Percentiles rank a stretch among this genome's conserved stretches.
Conservation (phyloP, 2,888 invertebrate species). For the Caenorhabditis auriculariae region DNA sequence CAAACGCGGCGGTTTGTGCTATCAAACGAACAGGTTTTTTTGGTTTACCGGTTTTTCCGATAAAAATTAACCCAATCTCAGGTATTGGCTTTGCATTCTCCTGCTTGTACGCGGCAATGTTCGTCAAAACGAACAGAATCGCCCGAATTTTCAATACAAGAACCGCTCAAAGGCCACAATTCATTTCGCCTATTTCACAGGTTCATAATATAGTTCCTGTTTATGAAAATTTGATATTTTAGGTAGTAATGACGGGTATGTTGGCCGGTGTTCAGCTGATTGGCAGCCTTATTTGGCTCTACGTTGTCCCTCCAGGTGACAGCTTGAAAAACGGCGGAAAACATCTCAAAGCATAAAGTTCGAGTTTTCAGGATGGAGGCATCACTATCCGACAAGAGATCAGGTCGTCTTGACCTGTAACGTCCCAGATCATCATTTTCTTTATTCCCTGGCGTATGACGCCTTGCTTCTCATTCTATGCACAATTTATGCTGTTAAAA, state of each 20-base stretch:
- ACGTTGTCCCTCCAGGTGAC: conserved; percentile 70
- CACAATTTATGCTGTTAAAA: conserved; percentile 79
- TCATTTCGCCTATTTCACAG: conserved; percentile 78
- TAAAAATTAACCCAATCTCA: conserved; percentile 15
- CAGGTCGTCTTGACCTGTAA: conserved; percentile 61
- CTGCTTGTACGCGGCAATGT: conserved; percentile 76
- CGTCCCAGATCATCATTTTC: conserved; percentile 59
- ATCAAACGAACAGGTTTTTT: conserved; percentile 70
- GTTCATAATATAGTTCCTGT: conserved; percentile 63
- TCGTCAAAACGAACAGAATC: conserved; percentile 78
- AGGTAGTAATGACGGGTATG: conserved; percentile 63
- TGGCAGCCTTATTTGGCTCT: conserved; percentile 74
- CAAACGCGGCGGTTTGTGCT: conserved; percentile 73
- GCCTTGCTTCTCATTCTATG: conserved; percentile 77
- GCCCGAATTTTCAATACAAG: conserved; percentile 71
- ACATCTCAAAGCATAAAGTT: neutral
- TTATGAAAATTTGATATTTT: neutral
- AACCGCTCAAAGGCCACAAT: conserved; percentile 75
- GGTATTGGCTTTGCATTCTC: conserved; percentile 75
- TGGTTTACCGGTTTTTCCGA: neutral
- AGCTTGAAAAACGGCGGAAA: neutral
- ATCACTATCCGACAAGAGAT: conserved; percentile 48
- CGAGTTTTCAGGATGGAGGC: conserved; percentile 69
- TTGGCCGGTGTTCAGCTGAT: conserved; percentile 74
- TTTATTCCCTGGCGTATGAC: conserved; percentile 77